Conservation (phyloP, 2,797 vertebrate species). For the Muraenolepis orangiensis region DNA sequence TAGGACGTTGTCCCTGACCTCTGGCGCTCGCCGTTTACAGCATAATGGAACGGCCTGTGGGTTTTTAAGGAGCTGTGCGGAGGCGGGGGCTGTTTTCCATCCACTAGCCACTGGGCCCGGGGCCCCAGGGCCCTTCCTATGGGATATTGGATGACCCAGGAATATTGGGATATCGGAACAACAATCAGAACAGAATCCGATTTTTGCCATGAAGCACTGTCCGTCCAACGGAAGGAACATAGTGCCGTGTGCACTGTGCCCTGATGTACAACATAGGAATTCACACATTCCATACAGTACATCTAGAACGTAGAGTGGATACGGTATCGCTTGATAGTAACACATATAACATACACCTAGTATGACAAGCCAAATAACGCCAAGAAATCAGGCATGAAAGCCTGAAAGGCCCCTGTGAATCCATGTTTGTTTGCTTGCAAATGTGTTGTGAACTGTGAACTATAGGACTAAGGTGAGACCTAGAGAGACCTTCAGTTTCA, state of each 20-base stretch:
- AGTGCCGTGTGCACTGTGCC: too few relatives aligned
- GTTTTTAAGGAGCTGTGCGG: slow-evolving; percentile 25
- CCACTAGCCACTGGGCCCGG: slow-evolving; percentile 27
- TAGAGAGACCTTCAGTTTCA: background rate
- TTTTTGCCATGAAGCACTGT: too few relatives aligned
- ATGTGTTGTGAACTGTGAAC: background rate
- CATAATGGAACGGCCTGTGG: slow-evolving; percentile 40
- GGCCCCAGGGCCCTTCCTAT: slow-evolving; percentile 24
- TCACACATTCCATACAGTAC: too few relatives aligned
- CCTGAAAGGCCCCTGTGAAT: background rate
- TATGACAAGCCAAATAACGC: background rate
- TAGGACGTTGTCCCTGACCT: slow-evolving; percentile 56
- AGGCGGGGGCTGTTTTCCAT: slow-evolving; percentile 47
- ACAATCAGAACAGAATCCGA: too few relatives aligned
- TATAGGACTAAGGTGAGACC: background rate
- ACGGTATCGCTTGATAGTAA: too few relatives aligned
- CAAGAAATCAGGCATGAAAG: background rate
- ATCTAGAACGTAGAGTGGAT: too few relatives aligned
- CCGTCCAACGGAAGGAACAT: too few relatives aligned
- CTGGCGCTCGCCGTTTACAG: slow-evolving; percentile 50
- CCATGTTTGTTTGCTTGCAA: background rate
- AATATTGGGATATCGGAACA: too few relatives aligned
- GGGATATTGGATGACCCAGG: slow-evolving; percentile 29
- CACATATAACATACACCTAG: background rate
- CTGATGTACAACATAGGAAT: too few relatives aligned